Percentiles rank a stretch among this genome's conserved stretches.
These are phyloP conservation scores for Trichonephila clavata DNA, from an alignment of 1,140 invertebrate genomes.

Conservation along the genomic window DNA sequence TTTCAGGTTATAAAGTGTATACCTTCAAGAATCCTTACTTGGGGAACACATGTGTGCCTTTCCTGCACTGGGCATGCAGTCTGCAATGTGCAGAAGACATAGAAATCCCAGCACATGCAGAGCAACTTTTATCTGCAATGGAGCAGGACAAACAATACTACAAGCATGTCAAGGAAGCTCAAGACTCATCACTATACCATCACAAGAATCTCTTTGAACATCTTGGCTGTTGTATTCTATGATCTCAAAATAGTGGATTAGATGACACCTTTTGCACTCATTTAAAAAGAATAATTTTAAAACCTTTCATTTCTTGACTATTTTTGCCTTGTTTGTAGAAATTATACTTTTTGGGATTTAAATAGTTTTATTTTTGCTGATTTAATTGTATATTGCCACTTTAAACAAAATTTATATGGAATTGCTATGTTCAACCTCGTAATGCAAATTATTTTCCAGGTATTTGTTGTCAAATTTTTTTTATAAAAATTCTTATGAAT, in stretches of 20 bases:
- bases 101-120: constrained; percentile 82
- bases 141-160: constrained; percentile 81
- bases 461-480: no score
- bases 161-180: constrained; percentile 80
- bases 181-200: constrained; percentile 57
- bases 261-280: not conserved
- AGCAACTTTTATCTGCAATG: constrained; percentile 81
- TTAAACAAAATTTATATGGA: no score
- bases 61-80: constrained; percentile 83
- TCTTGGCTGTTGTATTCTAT: constrained; percentile 61
- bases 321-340: no score
- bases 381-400: no score
- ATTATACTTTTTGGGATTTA: no score
- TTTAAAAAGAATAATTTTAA: not conserved
- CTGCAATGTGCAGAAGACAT: constrained; percentile 82
- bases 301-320: no score
- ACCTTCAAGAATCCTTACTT: constrained; percentile 83
- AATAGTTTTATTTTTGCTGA: no score
- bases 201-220: constrained; percentile 42
- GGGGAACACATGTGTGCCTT: constrained; percentile 83
- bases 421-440: no score
- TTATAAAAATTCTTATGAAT: no score
- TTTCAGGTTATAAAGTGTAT: constrained; percentile 83
- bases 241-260: not conserved
- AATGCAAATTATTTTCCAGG: no score